Conservation (phyloP, 2,797 vertebrate species). For the Leptodactylus fallax region DNA sequence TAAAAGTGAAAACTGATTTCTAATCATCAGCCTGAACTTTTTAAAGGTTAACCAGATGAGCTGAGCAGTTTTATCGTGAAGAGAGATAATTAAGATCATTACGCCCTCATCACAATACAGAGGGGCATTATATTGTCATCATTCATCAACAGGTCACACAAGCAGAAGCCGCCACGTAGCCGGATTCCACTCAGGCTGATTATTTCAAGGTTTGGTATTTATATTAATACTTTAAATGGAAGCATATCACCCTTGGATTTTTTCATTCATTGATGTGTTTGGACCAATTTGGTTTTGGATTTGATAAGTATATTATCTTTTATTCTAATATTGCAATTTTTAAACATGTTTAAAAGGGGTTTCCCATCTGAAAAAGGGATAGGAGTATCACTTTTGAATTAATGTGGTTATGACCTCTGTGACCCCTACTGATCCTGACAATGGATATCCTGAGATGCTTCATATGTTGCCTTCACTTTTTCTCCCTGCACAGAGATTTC, state of each 20-base stretch:
- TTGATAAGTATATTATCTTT: background rate
- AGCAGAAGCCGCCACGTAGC: slow-evolving; percentile 63
- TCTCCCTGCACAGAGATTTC: too few relatives aligned
- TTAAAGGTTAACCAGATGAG: slow-evolving; percentile 65
- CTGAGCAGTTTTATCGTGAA: slow-evolving; percentile 65
- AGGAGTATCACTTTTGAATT: too few relatives aligned
- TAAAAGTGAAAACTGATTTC: slow-evolving; percentile 44
- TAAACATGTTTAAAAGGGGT: background rate
- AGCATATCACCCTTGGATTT: slow-evolving; percentile 55
- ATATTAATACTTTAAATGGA: slow-evolving; percentile 47
- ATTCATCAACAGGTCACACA: slow-evolving; percentile 63
- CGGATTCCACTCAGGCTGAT: slow-evolving; percentile 63
- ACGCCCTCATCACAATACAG: slow-evolving; percentile 66
- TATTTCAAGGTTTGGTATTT: slow-evolving; percentile 58
- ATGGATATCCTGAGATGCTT: too few relatives aligned
- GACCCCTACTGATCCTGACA: too few relatives aligned
- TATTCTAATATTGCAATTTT: background rate
- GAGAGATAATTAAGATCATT: slow-evolving; percentile 69
- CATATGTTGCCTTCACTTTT: too few relatives aligned
- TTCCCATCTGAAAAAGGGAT: too few relatives aligned
- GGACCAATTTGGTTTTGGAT: slow-evolving; percentile 16
- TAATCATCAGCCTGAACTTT: slow-evolving; percentile 64
- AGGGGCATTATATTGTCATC: slow-evolving; percentile 64
- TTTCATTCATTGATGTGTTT: slow-evolving; percentile 53
- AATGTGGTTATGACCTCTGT: too few relatives aligned